Conservation (phyloP, 2,888 invertebrate genomes). For the Xylota segnis region DNA sequence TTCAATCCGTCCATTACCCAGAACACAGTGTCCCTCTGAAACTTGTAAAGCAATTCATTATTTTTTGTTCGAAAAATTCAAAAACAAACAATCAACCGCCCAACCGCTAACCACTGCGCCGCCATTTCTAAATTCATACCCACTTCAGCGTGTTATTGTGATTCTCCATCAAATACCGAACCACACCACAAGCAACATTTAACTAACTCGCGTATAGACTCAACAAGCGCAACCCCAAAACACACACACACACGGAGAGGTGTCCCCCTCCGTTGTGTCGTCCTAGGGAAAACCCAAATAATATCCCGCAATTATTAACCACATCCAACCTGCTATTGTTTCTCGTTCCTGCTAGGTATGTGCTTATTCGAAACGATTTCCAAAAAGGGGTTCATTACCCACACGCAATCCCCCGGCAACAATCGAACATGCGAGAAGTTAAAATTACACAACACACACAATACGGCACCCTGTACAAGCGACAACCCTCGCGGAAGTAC, state of each 20-base stretch:
- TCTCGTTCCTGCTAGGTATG: conserved; percentile 69
- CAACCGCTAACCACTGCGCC: background rate
- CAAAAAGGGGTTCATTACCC: conserved; percentile 76
- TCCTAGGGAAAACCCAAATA: conserved; percentile 65
- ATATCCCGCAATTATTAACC: conserved; percentile 77
- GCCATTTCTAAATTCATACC: conserved; percentile 39
- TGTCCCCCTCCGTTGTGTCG: background rate
- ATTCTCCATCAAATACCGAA: conserved; percentile 17
- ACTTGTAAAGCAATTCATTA: too few relatives aligned
- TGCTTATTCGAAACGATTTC: conserved; percentile 76
- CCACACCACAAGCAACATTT: conserved; percentile 57
- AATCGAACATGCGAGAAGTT: conserved; percentile 77
- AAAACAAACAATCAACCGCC: background rate
- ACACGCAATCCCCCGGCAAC: conserved; percentile 73
- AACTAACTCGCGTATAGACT: conserved; percentile 65
- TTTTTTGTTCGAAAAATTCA: too few relatives aligned
- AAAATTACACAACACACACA: conserved; percentile 71
- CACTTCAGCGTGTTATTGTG: conserved; percentile 23
- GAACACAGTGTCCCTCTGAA: too few relatives aligned
- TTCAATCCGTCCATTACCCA: too few relatives aligned
- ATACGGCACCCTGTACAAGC: conserved; percentile 18
- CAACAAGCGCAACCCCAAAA: conserved; percentile 56
- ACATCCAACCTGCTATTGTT: conserved; percentile 76
- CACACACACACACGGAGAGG: conserved; percentile 29
- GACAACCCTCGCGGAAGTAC: conserved; percentile 69